Conservation (phyloP, 2,113 vertebrate species). For the Chaenogobius annularis region DNA sequence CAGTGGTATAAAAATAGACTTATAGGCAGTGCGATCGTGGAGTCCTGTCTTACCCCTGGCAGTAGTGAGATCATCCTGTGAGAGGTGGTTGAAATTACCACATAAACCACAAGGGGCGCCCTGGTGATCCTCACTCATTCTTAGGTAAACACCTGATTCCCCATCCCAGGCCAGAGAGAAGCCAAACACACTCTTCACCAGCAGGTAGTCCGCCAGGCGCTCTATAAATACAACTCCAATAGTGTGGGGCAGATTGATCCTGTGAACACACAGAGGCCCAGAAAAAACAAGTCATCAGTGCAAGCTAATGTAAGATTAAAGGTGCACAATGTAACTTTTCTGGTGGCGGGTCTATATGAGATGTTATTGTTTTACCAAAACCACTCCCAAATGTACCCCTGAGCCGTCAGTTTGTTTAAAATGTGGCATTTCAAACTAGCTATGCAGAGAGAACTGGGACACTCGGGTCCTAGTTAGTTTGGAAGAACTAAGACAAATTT, state of each 20-base stretch:
- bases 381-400: no score
- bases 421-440: no score
- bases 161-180: constrained; percentile 99
- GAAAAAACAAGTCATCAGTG: no score
- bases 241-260: constrained; percentile 86
- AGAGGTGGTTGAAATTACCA: constrained; percentile 92
- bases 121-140: constrained; percentile 90
- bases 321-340: no score
- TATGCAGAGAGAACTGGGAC: no score
- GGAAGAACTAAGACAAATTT: no score
- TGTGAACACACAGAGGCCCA: constrained; percentile 2
- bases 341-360: no score
- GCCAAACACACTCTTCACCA: constrained; percentile 96
- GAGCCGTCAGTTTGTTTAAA: no score
- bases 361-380: no score
- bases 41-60: constrained; percentile 81
- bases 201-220: constrained; percentile 92
- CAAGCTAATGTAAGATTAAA: no score
- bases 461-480: no score
- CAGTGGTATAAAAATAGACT: no score
- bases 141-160: constrained; percentile 92
- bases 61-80: constrained; percentile 88
- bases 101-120: constrained; percentile 91
- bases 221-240: constrained; percentile 89
- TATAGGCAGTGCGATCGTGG: constrained; percentile 53